phyloP scores from a whole-genome alignment of 23 tunicate species.

The Diplosoma virens region DNA sequence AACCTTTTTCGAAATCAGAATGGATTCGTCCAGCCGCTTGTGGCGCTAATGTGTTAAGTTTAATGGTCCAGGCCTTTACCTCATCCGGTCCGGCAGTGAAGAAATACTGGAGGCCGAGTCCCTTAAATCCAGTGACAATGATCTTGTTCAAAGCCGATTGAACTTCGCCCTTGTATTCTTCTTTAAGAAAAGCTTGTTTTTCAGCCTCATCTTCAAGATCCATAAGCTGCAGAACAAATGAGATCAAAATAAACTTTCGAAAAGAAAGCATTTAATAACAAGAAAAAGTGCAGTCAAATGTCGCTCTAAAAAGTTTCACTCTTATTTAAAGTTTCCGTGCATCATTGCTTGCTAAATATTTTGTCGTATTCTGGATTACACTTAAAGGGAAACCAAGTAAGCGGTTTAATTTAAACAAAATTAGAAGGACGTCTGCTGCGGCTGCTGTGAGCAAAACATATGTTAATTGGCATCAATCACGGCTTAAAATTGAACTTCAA shows the following conservation, averaged over 20 bases:
- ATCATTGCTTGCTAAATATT: no score
- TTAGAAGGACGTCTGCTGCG: no score
- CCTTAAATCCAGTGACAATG: conserved; percentile 78
- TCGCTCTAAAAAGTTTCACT: no score
- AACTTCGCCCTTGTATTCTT: conserved; percentile 45
- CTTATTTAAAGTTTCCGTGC: no score
- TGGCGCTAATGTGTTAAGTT: conserved; percentile 74
- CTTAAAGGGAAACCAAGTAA: no score
- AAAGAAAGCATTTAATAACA: no score
- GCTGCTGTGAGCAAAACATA: no score
- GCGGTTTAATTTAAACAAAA: no score
- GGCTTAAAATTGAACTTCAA: no score
- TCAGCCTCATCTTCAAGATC: conserved; percentile 72
- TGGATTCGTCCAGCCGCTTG: conserved; percentile 99
- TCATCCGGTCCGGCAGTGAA: conserved; percentile 92
- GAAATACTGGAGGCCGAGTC: conserved; percentile 85
- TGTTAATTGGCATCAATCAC: no score
- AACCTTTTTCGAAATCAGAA: conserved; percentile 97
- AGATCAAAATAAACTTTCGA: not conserved
- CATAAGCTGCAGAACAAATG: conserved; percentile 28
- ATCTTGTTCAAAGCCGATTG: conserved; percentile 68
- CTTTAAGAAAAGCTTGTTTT: conserved; percentile 46
- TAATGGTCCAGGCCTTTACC: conserved; percentile 98
- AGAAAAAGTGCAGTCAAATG: no score
- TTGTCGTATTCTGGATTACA: no score